phyloP scores from a whole-genome alignment of 2,797 vertebrate genomes.

The Uromys caudimaculatus region DNA sequence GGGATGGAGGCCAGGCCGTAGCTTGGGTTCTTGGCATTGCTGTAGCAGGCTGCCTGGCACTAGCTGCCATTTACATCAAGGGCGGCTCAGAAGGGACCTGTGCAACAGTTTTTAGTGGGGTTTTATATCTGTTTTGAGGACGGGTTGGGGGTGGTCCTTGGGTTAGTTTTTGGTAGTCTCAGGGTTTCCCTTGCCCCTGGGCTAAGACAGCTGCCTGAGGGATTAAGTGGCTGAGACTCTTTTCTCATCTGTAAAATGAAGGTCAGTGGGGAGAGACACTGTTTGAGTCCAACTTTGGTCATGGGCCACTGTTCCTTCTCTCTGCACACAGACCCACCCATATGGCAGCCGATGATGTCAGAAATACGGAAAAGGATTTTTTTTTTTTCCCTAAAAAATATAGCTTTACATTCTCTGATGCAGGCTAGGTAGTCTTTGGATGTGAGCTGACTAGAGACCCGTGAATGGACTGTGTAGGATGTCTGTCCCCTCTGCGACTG shows the following conservation, averaged over 20 bases:
- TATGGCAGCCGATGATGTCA: not conserved
- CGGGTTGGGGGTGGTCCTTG: not conserved
- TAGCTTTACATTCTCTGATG: not conserved
- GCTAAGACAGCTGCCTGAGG: not conserved
- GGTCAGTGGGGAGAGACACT: not conserved
- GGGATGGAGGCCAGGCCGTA: not conserved
- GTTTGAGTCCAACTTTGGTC: not conserved
- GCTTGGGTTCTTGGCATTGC: not conserved
- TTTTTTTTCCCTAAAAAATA: not conserved
- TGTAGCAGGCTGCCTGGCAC: not conserved
- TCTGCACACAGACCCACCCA: fast-evolving
- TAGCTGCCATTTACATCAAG: not conserved
- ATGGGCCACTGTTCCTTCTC: not conserved
- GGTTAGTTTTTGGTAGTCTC: not conserved
- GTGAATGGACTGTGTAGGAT: not conserved
- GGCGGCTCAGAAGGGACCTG: not conserved
- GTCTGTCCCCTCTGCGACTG: not conserved
- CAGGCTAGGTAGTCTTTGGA: not conserved
- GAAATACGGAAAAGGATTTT: not conserved
- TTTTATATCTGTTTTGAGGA: constrained; percentile 34
- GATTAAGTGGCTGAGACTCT: not conserved
- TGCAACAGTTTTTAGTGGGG: not conserved
- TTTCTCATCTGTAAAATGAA: constrained; percentile 81
- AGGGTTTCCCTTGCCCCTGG: not conserved
- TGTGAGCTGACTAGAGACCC: not conserved